phyloP scores from a whole-genome alignment of 2,888 invertebrate genomes.

The Noctua pronuba region DNA sequence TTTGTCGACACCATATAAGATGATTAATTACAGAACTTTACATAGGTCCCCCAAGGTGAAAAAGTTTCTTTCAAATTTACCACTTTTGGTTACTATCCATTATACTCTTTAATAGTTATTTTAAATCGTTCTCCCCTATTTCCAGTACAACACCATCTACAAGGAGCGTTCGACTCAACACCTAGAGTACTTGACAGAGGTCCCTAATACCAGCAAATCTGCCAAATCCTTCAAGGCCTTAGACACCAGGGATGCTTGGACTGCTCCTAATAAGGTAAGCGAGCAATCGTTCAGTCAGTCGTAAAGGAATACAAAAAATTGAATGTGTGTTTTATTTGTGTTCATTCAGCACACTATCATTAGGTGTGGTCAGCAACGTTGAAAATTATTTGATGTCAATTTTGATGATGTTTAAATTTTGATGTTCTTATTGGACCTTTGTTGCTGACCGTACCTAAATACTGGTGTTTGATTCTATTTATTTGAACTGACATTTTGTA shows the following conservation, averaged over 20 bases:
- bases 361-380: not conserved
- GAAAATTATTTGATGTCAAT: not conserved
- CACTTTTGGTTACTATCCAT: not conserved
- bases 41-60: not conserved
- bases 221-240: constrained; percentile 67
- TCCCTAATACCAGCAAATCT: constrained; percentile 72
- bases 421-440: not conserved
- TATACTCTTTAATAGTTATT: not conserved
- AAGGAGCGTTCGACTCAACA: constrained; percentile 79
- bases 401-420: not conserved
- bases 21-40: not conserved
- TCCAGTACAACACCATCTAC: constrained; percentile 86
- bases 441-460: not conserved
- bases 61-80: not conserved
- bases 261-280: constrained; percentile 87
- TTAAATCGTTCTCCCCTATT: not conserved
- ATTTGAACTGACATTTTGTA: not conserved
- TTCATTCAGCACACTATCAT: no score
- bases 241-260: constrained; percentile 88
- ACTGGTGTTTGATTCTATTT: not conserved
- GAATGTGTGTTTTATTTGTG: not conserved
- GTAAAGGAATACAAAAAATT: not conserved
- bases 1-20: not conserved
- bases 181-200: constrained; percentile 80
- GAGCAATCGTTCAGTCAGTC: not conserved